phyloP scores from a whole-genome alignment of 2,797 vertebrate genomes.

The Argyrosomus regius region DNA sequence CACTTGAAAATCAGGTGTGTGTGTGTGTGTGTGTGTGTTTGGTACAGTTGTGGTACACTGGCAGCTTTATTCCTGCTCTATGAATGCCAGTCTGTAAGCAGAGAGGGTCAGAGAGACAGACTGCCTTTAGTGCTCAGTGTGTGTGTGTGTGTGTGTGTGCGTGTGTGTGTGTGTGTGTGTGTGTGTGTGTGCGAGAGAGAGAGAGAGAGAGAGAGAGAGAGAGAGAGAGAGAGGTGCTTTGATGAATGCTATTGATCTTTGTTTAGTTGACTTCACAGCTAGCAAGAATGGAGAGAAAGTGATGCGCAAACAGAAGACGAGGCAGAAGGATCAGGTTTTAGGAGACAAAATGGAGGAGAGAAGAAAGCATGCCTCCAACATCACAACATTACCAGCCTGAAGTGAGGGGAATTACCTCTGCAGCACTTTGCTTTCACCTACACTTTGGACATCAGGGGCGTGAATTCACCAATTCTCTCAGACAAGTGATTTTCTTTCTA shows the following conservation, averaged over 20 bases:
- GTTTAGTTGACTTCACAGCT: constrained; percentile 49
- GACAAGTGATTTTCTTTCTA: neutral
- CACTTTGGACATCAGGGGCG: neutral
- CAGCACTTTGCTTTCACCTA: constrained; percentile 32
- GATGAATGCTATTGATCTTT: constrained; percentile 60
- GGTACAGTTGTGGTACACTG: constrained; percentile 58
- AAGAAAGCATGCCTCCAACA: neutral
- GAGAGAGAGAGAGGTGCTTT: constrained; percentile 33
- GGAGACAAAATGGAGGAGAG: constrained; percentile 6
- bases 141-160: constrained; percentile 17
- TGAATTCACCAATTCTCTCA: neutral
- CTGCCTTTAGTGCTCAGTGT: constrained; percentile 54
- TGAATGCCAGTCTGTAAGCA: constrained; percentile 72
- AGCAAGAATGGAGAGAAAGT: constrained; percentile 9
- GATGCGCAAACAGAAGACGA: constrained; percentile 15
- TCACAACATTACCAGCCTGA: neutral
- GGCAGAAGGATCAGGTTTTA: constrained; percentile 24
- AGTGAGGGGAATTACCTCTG: constrained; percentile 10
- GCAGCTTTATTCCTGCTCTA: constrained; percentile 64
- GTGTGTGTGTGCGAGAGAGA: constrained; percentile 2
- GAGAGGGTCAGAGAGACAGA: constrained; percentile 57
- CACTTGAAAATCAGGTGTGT: constrained; percentile 38
- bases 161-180: constrained; percentile 1
- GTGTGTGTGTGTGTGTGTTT: constrained; percentile 28
- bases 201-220: neutral